These are phyloP conservation scores for Troilus luridus DNA, from an alignment of 2,888 invertebrate species.

Conservation along the genomic window DNA sequence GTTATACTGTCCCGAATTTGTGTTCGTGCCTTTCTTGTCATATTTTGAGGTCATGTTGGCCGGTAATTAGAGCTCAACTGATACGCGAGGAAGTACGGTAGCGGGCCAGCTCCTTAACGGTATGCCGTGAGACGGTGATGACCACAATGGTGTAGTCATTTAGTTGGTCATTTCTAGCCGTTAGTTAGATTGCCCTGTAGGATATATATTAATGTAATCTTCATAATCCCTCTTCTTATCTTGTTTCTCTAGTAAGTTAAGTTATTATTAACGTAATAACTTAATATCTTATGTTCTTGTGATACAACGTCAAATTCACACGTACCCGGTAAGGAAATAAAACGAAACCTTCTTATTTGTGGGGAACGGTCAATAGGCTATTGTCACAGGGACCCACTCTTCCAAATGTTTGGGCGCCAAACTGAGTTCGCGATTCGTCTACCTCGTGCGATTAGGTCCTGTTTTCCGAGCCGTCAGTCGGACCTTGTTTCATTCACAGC, in stretches of 20 bases:
- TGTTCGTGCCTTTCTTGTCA: background rate
- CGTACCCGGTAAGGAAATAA: too few relatives aligned
- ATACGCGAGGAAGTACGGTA: background rate
- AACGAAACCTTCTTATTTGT: background rate
- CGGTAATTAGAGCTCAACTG: background rate
- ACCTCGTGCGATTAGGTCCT: background rate
- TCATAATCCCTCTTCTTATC: too few relatives aligned
- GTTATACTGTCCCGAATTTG: background rate
- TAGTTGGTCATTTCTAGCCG: background rate
- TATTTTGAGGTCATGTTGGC: background rate
- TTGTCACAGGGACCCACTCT: conserved; percentile 32
- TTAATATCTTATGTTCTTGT: too few relatives aligned
- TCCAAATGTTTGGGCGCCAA: conserved; percentile 46
- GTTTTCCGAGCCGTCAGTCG: conserved; percentile 5
- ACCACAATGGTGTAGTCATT: background rate
- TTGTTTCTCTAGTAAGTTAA: too few relatives aligned
- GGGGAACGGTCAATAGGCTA: conserved; percentile 31
- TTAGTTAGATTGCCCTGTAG: background rate
- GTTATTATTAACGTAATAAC: too few relatives aligned
- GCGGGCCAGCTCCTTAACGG: background rate
- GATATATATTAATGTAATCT: background rate
- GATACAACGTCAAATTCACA: too few relatives aligned
- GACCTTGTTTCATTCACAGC: background rate
- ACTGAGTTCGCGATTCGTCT: conserved; percentile 23
- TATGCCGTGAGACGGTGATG: background rate